These are phyloP conservation scores for Metopolophium dirhodum DNA, from an alignment of 1,140 invertebrate species.

Conservation along the genomic window DNA sequence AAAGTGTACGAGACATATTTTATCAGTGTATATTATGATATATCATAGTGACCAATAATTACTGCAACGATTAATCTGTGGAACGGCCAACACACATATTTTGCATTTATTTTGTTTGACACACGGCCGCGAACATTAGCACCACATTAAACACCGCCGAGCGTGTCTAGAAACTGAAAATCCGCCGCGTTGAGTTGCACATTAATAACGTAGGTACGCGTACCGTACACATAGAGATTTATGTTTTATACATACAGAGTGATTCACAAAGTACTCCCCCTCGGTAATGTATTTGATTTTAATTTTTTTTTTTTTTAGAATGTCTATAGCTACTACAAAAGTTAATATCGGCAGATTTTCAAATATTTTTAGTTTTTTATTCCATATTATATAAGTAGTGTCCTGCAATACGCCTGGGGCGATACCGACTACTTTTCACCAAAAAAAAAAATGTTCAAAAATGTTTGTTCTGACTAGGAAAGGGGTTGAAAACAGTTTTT, in stretches of 20 bases:
- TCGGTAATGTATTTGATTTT: no score
- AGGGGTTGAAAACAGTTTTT: no score
- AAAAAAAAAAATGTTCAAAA: no score
- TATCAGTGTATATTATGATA: not conserved
- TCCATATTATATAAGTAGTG: no score
- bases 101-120: not conserved
- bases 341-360: not conserved
- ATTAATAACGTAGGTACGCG: not conserved
- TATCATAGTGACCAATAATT: not conserved
- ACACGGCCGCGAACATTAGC: not conserved
- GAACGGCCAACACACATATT: not conserved
- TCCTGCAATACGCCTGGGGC: no score
- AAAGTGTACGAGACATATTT: not conserved
- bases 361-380: not conserved
- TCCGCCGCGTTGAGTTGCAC: not conserved
- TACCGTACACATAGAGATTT: not conserved
- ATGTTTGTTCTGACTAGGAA: no score
- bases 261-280: not conserved
- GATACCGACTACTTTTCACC: no score
- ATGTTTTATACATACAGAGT: not conserved
- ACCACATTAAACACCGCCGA: not conserved
- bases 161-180: not conserved
- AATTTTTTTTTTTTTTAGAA: not conserved
- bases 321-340: not conserved
- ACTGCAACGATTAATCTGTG: not conserved